Evolutionary conservation across 2,113 vertebrate species (phyloP).

Genomic region (Macrotis lagotis): DNA sequence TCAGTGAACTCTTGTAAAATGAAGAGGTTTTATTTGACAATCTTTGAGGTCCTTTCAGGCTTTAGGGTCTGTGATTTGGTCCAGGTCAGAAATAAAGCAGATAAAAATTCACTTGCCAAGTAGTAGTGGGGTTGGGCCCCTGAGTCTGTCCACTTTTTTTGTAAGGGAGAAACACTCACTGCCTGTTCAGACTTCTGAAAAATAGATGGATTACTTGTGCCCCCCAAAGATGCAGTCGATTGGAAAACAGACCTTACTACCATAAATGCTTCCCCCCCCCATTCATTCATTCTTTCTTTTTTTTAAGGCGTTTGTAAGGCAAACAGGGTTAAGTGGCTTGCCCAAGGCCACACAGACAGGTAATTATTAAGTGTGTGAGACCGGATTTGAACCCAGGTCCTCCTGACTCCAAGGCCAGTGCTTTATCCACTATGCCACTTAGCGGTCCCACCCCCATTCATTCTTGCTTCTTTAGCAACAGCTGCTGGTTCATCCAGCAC

Average conservation of each 20-base stretch:
- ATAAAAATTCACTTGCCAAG: neutral
- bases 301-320: too few species aligned
- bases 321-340: too few species aligned
- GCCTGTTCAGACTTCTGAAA: neutral
- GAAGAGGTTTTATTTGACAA: neutral
- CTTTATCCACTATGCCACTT: too few species aligned
- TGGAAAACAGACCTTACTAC: neutral
- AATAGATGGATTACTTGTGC: neutral
- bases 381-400: too few species aligned
- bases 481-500: neutral
- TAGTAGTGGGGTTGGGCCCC: neutral
- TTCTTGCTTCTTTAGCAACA: neutral
- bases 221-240: neutral
- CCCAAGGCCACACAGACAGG: too few species aligned
- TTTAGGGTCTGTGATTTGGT: neutral
- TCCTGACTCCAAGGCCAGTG: too few species aligned
- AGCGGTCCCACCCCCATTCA: accelerated
- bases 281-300: neutral
- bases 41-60: neutral
- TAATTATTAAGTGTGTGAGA: too few species aligned
- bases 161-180: neutral
- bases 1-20: neutral
- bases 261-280: neutral
- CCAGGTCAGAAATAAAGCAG: neutral
- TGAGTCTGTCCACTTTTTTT: neutral